Conservation (phyloP, 1,140 invertebrate species). For the Olivierus martensii region DNA sequence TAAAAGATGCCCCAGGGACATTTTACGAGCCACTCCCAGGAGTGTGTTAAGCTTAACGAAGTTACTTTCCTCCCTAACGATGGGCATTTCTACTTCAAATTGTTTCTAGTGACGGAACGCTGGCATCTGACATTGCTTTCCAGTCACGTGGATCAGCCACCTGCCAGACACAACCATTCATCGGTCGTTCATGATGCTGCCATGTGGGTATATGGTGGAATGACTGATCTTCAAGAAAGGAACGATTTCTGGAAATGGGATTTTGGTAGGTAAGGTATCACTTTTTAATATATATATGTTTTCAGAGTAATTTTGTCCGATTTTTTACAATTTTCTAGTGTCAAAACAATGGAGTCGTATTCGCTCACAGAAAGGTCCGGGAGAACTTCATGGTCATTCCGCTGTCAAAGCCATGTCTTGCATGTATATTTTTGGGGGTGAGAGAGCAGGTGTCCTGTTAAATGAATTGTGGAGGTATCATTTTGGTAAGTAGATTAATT, state of each 20-base stretch:
- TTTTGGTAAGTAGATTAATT: conserved; percentile 45
- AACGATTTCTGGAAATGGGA: conserved; percentile 76
- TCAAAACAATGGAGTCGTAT: conserved; percentile 51
- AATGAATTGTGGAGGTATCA: conserved; percentile 79
- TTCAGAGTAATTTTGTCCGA: background rate
- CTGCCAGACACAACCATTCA: conserved; percentile 68
- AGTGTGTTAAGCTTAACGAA: too few species aligned
- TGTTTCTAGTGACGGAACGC: conserved; percentile 48
- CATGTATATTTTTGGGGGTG: conserved; percentile 72
- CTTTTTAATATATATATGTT: background rate
- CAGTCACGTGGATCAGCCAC: conserved; percentile 33
- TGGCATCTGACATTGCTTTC: conserved; percentile 46
- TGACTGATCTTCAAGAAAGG: conserved; percentile 66
- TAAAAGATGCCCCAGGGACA: too few species aligned
- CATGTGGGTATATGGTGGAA: conserved; percentile 80
- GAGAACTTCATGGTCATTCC: conserved; percentile 64
- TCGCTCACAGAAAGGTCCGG: conserved; percentile 43
- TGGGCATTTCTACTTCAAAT: too few species aligned
- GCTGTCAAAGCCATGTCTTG: conserved; percentile 59
- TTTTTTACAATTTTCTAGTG: conserved; percentile 34
- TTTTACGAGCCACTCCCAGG: too few species aligned
- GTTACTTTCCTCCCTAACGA: too few species aligned
- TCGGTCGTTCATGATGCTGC: conserved; percentile 59
- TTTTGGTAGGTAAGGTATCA: conserved; percentile 33
- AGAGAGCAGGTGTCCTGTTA: conserved; percentile 47